phyloP scores from a whole-genome alignment of 2,797 vertebrate species.

The Takifugu ocellatus region DNA sequence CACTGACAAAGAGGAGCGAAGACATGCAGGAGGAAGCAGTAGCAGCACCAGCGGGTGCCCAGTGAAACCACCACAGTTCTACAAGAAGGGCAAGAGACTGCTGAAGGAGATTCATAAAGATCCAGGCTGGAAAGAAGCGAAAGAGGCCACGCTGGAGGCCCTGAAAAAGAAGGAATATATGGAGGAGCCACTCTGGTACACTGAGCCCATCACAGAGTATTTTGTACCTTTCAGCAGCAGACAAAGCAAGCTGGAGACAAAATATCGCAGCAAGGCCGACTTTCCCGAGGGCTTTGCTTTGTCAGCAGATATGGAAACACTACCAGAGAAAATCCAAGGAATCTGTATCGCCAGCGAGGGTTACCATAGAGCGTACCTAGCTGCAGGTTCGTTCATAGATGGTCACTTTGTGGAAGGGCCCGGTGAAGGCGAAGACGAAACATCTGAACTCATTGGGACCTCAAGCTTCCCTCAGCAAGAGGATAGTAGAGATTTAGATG shows the following conservation, averaged over 20 bases:
- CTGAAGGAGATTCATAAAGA: conserved; percentile 88
- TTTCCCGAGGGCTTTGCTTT: conserved; percentile 66
- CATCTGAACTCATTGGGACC: conserved; percentile 87
- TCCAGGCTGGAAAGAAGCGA: conserved; percentile 75
- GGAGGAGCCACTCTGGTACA: conserved; percentile 99
- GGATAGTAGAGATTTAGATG: conserved; percentile 94
- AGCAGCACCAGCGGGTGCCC: conserved; percentile 72
- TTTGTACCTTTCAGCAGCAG: conserved; percentile 91
- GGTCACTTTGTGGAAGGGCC: conserved; percentile 98
- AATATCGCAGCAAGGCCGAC: conserved; percentile 87
- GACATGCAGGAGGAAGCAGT: conserved; percentile 74
- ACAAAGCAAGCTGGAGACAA: conserved; percentile 97
- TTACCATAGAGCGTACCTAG: conserved; percentile 90
- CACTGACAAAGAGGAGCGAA: conserved; percentile 81
- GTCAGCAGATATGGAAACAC: conserved; percentile 78
- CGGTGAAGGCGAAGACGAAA: conserved; percentile 84
- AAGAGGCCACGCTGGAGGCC: conserved; percentile 79
- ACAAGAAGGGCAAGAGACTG: conserved; percentile 87
- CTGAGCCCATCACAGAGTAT: conserved; percentile 95
- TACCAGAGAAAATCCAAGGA: conserved; percentile 88
- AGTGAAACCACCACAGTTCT: conserved; percentile 82
- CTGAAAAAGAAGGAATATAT: conserved; percentile 90
- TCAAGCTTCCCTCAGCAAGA: conserved; percentile 91
- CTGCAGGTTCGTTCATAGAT: conserved; percentile 96
- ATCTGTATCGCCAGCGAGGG: conserved; percentile 88